phyloP scores from a whole-genome alignment of 2,888 invertebrate species.

The Lasioglossum villosulum region DNA sequence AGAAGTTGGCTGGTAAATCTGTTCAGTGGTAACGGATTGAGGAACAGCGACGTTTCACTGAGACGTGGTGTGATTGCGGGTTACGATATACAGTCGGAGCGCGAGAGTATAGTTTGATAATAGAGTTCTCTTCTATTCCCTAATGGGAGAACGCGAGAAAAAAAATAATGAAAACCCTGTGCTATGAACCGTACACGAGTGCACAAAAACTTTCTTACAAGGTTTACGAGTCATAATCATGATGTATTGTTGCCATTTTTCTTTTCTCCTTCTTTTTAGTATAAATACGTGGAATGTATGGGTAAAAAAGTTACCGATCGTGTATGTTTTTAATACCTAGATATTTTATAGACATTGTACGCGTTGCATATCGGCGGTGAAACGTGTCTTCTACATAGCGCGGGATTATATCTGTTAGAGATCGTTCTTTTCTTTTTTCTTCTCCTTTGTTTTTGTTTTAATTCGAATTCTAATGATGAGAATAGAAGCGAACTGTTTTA shows the following conservation, averaged over 20 bases:
- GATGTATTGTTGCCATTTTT: constrained; percentile 80
- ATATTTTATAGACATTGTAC: constrained; percentile 77
- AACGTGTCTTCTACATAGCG: constrained; percentile 63
- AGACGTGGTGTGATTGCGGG: constrained; percentile 86
- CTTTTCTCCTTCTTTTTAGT: constrained; percentile 57
- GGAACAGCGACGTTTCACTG: constrained; percentile 87
- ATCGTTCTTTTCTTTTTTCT: neutral
- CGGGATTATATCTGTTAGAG: constrained; percentile 62
- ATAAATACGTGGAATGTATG: constrained; percentile 80
- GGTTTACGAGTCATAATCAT: constrained; percentile 72
- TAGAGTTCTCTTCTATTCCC: constrained; percentile 12
- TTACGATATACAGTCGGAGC: constrained; percentile 86
- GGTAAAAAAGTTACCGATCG: constrained; percentile 83
- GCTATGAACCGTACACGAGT: constrained; percentile 43
- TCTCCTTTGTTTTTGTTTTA: constrained; percentile 64
- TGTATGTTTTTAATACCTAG: constrained; percentile 82
- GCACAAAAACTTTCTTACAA: constrained; percentile 56
- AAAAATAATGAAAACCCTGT: constrained; percentile 36
- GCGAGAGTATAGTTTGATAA: constrained; percentile 87
- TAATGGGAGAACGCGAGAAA: constrained; percentile 5
- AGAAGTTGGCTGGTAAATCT: constrained; percentile 91
- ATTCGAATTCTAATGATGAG: constrained; percentile 46
- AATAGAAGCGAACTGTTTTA: constrained; percentile 62
- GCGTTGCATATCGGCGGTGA: constrained; percentile 47
- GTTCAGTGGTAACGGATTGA: constrained; percentile 90